Evolutionary conservation across 2,113 vertebrate genomes (phyloP).

Genomic region (Cebidichthys violaceus): DNA sequence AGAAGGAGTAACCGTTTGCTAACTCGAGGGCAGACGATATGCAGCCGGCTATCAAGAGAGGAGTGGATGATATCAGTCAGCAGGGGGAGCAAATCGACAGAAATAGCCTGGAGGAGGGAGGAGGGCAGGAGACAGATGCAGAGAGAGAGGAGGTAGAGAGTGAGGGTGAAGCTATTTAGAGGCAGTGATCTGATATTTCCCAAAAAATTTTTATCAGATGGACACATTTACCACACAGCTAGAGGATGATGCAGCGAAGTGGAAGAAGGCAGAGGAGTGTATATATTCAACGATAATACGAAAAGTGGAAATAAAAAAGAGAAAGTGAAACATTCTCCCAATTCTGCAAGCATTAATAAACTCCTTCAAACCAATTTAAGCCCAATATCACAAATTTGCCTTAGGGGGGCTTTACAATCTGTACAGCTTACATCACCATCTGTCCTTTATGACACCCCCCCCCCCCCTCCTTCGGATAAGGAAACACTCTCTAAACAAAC

Average conservation of each 20-base stretch:
- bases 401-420: not conserved
- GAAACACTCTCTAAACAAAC: not conserved
- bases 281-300: not conserved
- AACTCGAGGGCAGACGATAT: slow-evolving; percentile 29
- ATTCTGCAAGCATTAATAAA: not conserved
- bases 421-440: not conserved
- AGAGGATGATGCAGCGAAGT: not conserved
- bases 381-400: not conserved
- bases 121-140: slow-evolving; percentile 7
- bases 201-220: slow-evolving; percentile 27
- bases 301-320: not conserved
- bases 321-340: not conserved
- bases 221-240: not conserved
- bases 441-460: no score
- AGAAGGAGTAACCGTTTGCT: slow-evolving; percentile 32
- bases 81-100: slow-evolving; percentile 54
- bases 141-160: not conserved
- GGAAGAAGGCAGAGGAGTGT: not conserved
- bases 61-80: slow-evolving; percentile 42
- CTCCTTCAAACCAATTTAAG: not conserved
- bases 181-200: slow-evolving; percentile 1
- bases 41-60: slow-evolving; percentile 41
- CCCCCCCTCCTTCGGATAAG: no score
- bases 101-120: slow-evolving; percentile 12
- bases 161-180: slow-evolving; percentile 11